Evolutionary conservation across 1,140 invertebrate species (phyloP).

Genomic region (Drosophila burlai): DNA sequence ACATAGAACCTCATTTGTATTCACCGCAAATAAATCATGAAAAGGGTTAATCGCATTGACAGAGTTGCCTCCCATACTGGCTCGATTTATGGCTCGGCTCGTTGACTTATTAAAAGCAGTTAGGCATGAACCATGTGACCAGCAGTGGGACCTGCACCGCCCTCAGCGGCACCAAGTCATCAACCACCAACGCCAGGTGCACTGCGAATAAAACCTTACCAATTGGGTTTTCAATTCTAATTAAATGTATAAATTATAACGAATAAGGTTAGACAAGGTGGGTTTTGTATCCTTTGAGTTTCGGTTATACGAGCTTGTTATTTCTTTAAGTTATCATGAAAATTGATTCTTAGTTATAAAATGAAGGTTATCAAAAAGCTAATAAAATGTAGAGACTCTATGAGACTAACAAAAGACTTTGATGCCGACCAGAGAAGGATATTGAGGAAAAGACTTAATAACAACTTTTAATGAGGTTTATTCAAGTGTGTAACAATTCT

Average conservation of each 20-base stretch:
- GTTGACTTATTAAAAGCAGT: constrained; percentile 77
- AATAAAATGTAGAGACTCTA: neutral
- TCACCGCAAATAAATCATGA: constrained; percentile 42
- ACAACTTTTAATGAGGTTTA: neutral
- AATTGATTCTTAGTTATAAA: no score
- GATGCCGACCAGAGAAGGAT: neutral
- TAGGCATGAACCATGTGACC: constrained; percentile 67
- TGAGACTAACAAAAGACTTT: neutral
- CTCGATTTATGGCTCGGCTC: constrained; percentile 60
- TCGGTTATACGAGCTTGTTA: no score
- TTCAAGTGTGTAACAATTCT: no score
- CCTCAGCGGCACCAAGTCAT: constrained; percentile 22
- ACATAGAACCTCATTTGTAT: constrained; percentile 31
- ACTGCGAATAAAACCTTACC: neutral
- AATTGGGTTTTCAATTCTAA: neutral
- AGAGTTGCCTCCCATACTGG: constrained; percentile 19
- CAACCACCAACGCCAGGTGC: neutral
- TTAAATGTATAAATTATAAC: neutral
- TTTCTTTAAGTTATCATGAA: no score
- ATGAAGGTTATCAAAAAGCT: no score
- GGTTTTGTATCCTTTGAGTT: no score
- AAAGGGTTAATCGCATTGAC: constrained; percentile 66
- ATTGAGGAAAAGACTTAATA: neutral
- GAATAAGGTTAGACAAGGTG: neutral
- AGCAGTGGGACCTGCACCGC: constrained; percentile 38